Evolutionary conservation across 1,140 invertebrate genomes (phyloP).

Genomic region (Globodera rostochiensis): DNA sequence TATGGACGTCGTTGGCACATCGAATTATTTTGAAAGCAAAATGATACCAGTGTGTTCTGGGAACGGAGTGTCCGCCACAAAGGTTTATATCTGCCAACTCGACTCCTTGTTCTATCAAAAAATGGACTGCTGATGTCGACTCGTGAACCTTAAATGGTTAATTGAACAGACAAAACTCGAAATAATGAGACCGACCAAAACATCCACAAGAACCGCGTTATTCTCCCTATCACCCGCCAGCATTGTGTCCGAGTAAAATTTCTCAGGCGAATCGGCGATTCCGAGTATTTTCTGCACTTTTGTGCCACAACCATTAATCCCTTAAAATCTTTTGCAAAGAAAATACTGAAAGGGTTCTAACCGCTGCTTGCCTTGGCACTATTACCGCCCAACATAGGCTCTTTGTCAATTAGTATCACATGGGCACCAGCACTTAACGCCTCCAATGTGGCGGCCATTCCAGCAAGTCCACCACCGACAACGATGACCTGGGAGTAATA

Average conservation of each 20-base stretch:
- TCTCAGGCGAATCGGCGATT: constrained; percentile 56
- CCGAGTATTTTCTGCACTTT: constrained; percentile 53
- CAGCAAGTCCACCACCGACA: constrained; percentile 61
- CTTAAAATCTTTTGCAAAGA: constrained; percentile 30
- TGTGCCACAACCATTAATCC: constrained; percentile 65
- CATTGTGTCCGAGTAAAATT: constrained; percentile 64
- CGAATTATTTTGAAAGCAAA: constrained; percentile 19
- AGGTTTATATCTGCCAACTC: constrained; percentile 64
- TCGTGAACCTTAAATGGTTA: constrained; percentile 53
- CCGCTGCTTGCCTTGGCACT: constrained; percentile 66
- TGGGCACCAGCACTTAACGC: constrained; percentile 51
- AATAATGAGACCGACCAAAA: constrained; percentile 49
- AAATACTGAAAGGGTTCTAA: constrained; percentile 14
- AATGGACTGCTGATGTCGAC: constrained; percentile 58
- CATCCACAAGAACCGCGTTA: constrained; percentile 59
- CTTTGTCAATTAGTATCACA: constrained; percentile 63
- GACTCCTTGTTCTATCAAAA: constrained; percentile 60
- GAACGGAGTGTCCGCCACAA: constrained; percentile 65
- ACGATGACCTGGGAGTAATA: constrained; percentile 52
- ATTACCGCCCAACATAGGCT: constrained; percentile 65
- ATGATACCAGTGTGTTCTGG: constrained; percentile 63
- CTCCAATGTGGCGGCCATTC: constrained; percentile 64
- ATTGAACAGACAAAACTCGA: constrained; percentile 3
- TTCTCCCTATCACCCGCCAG: constrained; percentile 65
- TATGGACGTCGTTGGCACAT: not conserved